phyloP scores from a whole-genome alignment of 2,888 invertebrate genomes.

The Lordiphosa fenestrarum region DNA sequence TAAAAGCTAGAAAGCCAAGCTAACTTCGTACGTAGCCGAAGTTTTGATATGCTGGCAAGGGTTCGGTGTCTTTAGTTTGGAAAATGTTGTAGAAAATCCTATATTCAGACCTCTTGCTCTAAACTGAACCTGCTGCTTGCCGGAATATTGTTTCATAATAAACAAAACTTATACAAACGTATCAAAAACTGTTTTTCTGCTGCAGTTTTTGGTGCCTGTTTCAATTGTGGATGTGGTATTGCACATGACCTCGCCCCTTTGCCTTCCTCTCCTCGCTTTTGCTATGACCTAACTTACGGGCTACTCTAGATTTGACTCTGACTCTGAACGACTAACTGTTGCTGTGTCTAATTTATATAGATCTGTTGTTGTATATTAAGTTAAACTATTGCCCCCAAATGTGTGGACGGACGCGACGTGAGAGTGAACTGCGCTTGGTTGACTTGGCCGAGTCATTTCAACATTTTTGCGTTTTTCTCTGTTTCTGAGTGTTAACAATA shows the following conservation, averaged over 20 bases:
- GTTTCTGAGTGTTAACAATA: slow-evolving; percentile 14
- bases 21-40: too few species aligned
- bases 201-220: slow-evolving; percentile 23
- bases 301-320: slow-evolving; percentile 19
- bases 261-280: neutral
- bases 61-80: too few species aligned
- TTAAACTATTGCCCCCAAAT: slow-evolving; percentile 47
- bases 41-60: too few species aligned
- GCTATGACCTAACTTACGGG: slow-evolving; percentile 30
- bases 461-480: slow-evolving; percentile 17
- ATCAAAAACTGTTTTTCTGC: slow-evolving; percentile 16
- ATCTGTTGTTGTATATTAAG: slow-evolving; percentile 41
- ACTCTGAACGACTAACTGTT: slow-evolving; percentile 29
- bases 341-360: slow-evolving; percentile 19
- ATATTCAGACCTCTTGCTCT: too few species aligned
- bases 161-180: slow-evolving; percentile 8
- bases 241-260: slow-evolving; percentile 14
- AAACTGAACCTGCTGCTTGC: too few species aligned
- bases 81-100: too few species aligned
- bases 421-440: slow-evolving; percentile 47
- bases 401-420: slow-evolving; percentile 42
- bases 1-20: too few species aligned
- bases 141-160: too few species aligned
- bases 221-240: slow-evolving; percentile 11
- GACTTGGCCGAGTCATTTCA: slow-evolving; percentile 7